phyloP scores from a whole-genome alignment of 2,113 vertebrate genomes.

The Oreochromis aureus region DNA sequence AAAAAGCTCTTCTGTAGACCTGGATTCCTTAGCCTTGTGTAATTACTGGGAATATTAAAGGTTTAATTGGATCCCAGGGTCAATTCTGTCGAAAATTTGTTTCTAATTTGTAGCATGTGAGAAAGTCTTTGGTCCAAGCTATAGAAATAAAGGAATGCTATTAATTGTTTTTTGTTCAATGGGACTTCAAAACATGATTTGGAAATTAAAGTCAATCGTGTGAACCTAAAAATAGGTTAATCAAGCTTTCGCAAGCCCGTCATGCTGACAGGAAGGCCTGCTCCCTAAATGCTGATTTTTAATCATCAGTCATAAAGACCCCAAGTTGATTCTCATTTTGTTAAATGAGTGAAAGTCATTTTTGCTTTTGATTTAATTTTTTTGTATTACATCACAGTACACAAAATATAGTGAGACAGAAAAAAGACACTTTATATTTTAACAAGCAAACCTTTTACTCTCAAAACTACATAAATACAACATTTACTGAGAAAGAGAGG shows the following conservation, averaged over 20 bases:
- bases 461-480: not conserved
- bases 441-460: not conserved
- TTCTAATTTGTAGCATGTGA: not conserved
- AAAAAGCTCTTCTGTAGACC: not conserved
- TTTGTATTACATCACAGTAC: not conserved
- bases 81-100: not conserved
- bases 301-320: not conserved
- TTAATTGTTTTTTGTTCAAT: not conserved
- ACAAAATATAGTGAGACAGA: not conserved
- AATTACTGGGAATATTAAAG: slow-evolving; percentile 39
- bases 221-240: not conserved
- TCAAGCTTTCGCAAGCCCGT: not conserved
- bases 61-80: not conserved
- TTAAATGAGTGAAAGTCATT: not conserved
- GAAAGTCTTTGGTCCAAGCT: not conserved
- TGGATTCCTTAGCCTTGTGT: not conserved
- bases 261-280: not conserved
- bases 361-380: not conserved
- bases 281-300: not conserved
- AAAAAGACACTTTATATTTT: not conserved
- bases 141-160: not conserved
- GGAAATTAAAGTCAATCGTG: not conserved
- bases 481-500: not conserved
- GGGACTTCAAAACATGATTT: not conserved
- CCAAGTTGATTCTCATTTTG: not conserved